A percentile compares a stretch with the other conserved stretches of the same genome.
Conservation (phyloP, 2,113 vertebrate species). For the Cyprinodon variegatus region DNA sequence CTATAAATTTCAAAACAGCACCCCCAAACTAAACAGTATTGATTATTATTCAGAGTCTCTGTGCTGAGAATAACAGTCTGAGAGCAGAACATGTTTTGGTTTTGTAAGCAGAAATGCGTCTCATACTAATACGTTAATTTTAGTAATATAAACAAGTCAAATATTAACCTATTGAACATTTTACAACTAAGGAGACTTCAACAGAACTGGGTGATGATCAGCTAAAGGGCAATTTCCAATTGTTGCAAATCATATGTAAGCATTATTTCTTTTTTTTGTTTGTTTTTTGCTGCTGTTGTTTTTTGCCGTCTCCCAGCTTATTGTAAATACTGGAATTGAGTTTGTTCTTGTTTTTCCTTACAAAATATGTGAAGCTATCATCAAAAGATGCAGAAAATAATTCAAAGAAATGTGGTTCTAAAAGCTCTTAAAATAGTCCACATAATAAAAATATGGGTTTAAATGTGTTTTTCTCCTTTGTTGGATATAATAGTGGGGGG, state of each 20-base stretch:
- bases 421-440: background rate
- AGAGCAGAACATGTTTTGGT: slow-evolving; percentile 25
- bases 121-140: background rate
- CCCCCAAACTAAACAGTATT: too few species aligned
- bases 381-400: background rate
- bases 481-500: background rate
- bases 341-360: slow-evolving; percentile 12
- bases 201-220: slow-evolving; percentile 31
- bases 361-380: slow-evolving; percentile 8
- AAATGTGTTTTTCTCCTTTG: background rate
- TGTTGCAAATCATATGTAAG: slow-evolving; percentile 22
- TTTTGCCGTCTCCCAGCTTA: slow-evolving; percentile 20
- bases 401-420: background rate
- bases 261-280: background rate
- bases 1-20: too few species aligned
- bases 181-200: slow-evolving; percentile 32
- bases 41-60: background rate
- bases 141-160: too few species aligned
- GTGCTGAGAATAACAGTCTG: background rate
- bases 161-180: slow-evolving; percentile 12
- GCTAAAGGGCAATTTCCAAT: slow-evolving; percentile 40
- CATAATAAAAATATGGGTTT: background rate
- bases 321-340: slow-evolving; percentile 27
- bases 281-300: background rate
- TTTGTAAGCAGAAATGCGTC: slow-evolving; percentile 18